Evolutionary conservation across 2,888 invertebrate species (phyloP).

Genomic region (Cordilura impudica): DNA sequence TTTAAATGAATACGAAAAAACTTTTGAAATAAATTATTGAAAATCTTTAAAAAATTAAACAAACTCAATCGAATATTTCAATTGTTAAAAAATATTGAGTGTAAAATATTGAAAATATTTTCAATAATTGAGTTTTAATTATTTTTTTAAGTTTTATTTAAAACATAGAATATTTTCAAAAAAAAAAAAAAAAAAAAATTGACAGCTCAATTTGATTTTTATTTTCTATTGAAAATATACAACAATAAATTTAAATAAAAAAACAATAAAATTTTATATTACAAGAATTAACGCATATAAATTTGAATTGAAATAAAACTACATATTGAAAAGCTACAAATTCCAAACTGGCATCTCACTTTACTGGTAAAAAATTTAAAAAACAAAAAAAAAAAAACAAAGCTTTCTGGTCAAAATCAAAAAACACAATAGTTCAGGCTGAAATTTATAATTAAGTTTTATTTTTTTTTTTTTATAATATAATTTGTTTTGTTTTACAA

Average conservation of each 20-base stretch:
- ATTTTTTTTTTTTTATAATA: slow-evolving; percentile 9
- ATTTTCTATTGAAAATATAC: slow-evolving; percentile 57
- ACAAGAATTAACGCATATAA: slow-evolving; percentile 57
- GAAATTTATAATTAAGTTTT: slow-evolving; percentile 54
- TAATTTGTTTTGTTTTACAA: slow-evolving; percentile 56
- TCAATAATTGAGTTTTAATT: neutral
- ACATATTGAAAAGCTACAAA: slow-evolving; percentile 3
- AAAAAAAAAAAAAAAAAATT: no score
- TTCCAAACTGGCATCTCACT: slow-evolving; percentile 64
- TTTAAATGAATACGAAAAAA: no score
- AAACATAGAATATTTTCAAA: no score
- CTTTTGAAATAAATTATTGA: neutral
- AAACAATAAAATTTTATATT: slow-evolving; percentile 62
- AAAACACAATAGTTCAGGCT: slow-evolving; percentile 67
- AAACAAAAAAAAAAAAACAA: slow-evolving; percentile 11
- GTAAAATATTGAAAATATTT: neutral
- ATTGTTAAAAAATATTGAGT: no score
- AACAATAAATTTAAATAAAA: slow-evolving; percentile 49
- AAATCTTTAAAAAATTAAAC: neutral
- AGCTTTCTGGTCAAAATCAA: slow-evolving; percentile 29
- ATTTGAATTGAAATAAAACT: slow-evolving; percentile 13
- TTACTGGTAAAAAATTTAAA: slow-evolving; percentile 63
- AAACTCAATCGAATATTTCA: no score
- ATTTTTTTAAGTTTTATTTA: slow-evolving; percentile 1
- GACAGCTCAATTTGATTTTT: slow-evolving; percentile 32